Evolutionary conservation across 2,113 vertebrate species (phyloP), one percentile per base, ranked within the genome.

Genomic region (Ciconia boyciana): DNA sequence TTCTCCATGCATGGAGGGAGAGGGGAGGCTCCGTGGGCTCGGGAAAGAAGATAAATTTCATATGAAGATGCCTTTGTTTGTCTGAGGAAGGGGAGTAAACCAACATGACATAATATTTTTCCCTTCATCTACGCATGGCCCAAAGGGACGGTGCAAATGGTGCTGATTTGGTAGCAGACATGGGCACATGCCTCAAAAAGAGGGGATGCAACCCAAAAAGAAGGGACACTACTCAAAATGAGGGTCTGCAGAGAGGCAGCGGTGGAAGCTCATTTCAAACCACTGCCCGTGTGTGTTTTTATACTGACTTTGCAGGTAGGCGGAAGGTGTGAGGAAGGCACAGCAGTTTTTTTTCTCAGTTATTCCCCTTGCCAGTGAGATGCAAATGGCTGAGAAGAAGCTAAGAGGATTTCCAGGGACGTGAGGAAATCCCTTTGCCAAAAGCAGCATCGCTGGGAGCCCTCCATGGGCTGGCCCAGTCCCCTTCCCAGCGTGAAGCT

Each of bases 211-310:
- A 4, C 52, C 26, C 68, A 3, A 20, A 49, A 83, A 48, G 20
- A 19, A 55, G 32, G 39, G 48, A 7, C 25, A 2, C 9, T 2
- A 5, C 48, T 13, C 16, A 1, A 49, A 43, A 17, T 0, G 44
- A 31, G 57, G 29, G 57, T 19, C 10, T 1, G 2, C 32, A 3
- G 69, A 34, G 83, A 52, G 60, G 48, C 66, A n/a, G 65, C 2
- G 2, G 49, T 0, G 39, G 74, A n/a, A 76, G 79, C 68, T 83
- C 64, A 3, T 55, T 21, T 12, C 79, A 16, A 54, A 2, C 9
- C 2, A 0, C 72, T 7, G 54, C 13, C 58, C 1, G 1, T 1
- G 24, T 0, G 34, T 13, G 84, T 4, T 64, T n/a, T 51, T 0
- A 7, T 20, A 11, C 39, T 7, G 49, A 5, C 44, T 58, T 44